These are phyloP conservation scores for Lepus timidus DNA, from an alignment of 2,113 vertebrate species.

Conservation along the genomic window DNA sequence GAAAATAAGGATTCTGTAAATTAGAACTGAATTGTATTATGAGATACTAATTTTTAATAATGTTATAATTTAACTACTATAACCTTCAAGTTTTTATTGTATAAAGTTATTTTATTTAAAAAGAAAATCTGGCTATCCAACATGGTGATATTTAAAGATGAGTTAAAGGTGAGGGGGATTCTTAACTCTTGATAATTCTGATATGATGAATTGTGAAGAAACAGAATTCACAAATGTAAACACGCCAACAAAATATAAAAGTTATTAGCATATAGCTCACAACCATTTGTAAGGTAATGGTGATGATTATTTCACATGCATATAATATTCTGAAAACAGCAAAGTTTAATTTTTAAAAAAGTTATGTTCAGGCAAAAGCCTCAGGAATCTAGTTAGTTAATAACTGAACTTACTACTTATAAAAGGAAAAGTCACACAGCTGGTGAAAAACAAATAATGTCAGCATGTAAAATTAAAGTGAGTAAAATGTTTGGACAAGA, in stretches of 20 bases:
- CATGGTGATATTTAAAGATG: neutral
- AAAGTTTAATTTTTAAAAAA: constrained; percentile 47
- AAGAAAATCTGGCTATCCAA: neutral
- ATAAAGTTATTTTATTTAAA: neutral
- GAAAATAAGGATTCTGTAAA: neutral
- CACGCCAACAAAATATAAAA: neutral
- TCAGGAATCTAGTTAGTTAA: constrained; percentile 41
- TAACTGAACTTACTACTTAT: neutral
- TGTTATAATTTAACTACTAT: constrained; percentile 1
- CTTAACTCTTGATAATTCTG: neutral
- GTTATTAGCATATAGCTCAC: neutral
- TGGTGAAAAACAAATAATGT: constrained; percentile 52
- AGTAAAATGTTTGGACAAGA: constrained; percentile 32
- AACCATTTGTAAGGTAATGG: neutral
- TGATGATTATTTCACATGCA: neutral
- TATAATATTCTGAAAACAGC: neutral
- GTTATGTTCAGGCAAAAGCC: neutral
- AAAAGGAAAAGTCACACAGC: neutral
- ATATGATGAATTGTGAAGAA: neutral
- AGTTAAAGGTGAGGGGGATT: neutral
- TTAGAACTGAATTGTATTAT: neutral
- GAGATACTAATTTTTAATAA: neutral
- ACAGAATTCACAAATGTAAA: neutral
- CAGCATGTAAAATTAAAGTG: constrained; percentile 40
- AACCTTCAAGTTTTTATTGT: neutral